Percentiles rank a stretch among this genome's conserved stretches.
Conservation (phyloP, 2,888 invertebrate genomes). For the Thymelicus acteon region DNA sequence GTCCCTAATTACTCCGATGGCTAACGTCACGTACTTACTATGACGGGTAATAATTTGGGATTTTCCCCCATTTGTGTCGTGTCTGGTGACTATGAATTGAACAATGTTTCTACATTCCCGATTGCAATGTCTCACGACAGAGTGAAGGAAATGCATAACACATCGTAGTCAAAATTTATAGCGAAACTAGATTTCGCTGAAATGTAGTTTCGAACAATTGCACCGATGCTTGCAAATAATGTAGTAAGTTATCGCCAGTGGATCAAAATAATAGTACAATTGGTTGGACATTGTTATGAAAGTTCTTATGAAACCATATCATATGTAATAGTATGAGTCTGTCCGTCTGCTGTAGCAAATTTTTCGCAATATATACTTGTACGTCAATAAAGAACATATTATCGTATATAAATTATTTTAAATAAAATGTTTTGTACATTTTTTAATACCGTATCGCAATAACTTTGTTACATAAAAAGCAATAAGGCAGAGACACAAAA, state of each 20-base stretch:
- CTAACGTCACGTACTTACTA: conserved; percentile 6
- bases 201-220: conserved; percentile 31
- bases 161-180: conserved; percentile 36
- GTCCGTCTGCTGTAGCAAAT: too few species aligned
- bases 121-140: conserved; percentile 45
- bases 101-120: conserved; percentile 40
- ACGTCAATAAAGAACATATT: too few species aligned
- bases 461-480: too few species aligned
- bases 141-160: conserved; percentile 47
- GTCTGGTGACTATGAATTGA: conserved; percentile 44
- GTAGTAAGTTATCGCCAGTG: conserved; percentile 4
- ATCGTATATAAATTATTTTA: too few species aligned
- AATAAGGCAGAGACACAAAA: too few species aligned
- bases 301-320: too few species aligned
- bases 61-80: conserved; percentile 40
- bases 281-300: background rate
- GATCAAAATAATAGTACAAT: background rate
- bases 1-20: conserved; percentile 38
- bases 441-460: too few species aligned
- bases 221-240: conserved; percentile 11
- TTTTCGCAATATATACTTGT: too few species aligned
- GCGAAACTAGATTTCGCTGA: conserved; percentile 33
- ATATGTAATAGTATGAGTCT: too few species aligned
- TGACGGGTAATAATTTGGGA: conserved; percentile 20
- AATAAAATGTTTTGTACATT: too few species aligned